These are phyloP conservation scores for Pantherophis guttatus DNA, from an alignment of 2,113 vertebrate species.

Conservation along the genomic window DNA sequence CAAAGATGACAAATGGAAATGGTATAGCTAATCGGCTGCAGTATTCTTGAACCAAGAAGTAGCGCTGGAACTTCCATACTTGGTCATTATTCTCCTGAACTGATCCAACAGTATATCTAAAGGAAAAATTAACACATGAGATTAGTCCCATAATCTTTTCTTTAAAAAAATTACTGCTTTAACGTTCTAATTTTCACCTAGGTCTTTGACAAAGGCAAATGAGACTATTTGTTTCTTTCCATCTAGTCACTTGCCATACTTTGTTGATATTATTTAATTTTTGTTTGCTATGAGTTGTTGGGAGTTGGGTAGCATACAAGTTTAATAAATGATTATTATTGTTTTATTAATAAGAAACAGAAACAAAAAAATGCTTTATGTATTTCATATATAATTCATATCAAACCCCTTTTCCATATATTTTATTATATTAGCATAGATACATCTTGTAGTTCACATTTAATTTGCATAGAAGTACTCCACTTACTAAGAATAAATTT, in stretches of 20 bases:
- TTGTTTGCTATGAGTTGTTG: background rate
- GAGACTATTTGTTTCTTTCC: background rate
- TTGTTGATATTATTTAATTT: background rate
- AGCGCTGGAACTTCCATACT: constrained; percentile 81
- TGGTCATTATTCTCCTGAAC: constrained; percentile 80
- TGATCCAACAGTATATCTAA: constrained; percentile 74
- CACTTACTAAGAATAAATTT: background rate
- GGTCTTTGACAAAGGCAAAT: background rate
- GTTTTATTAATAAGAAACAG: background rate
- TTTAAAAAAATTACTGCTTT: background rate
- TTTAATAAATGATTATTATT: background rate
- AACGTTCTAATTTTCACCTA: background rate
- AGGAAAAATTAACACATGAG: background rate
- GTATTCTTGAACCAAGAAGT: constrained; percentile 78
- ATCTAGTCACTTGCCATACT: background rate
- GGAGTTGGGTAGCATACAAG: background rate
- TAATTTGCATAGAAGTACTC: background rate
- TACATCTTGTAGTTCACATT: background rate
- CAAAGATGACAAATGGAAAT: constrained; percentile 77
- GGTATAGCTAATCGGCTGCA: constrained; percentile 75
- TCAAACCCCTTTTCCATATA: background rate
- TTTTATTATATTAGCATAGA: background rate
- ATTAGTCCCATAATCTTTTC: background rate
- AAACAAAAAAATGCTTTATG: background rate
- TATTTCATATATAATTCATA: background rate